Percentiles rank a stretch among this genome's conserved stretches.
These are phyloP conservation scores for Drosophila eohydei DNA, from an alignment of 2,888 invertebrate genomes.

Conservation along the genomic window DNA sequence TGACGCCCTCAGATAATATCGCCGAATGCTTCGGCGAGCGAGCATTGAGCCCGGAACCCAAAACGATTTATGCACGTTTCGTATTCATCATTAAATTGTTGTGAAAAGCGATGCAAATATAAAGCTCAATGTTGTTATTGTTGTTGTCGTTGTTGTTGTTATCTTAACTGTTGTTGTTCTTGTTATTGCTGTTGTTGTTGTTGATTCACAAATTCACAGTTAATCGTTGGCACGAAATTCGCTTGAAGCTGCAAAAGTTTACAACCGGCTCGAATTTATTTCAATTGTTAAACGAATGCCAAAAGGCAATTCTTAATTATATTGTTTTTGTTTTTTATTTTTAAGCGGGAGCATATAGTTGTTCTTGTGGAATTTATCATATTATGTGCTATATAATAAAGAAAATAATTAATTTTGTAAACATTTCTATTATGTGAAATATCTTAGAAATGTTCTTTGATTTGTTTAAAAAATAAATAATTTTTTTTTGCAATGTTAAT, in stretches of 20 bases:
- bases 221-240: slow-evolving; percentile 52
- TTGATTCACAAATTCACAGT: slow-evolving; percentile 71
- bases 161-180: slow-evolving; percentile 26
- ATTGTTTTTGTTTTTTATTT: neutral
- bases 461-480: too few relatives aligned
- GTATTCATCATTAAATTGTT: slow-evolving; percentile 76
- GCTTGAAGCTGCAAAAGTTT: slow-evolving; percentile 25
- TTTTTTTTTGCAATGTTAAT: neutral
- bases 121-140: slow-evolving; percentile 35
- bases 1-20: slow-evolving; percentile 59
- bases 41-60: slow-evolving; percentile 30
- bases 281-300: slow-evolving; percentile 19
- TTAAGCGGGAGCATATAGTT: too few relatives aligned
- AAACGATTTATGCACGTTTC: slow-evolving; percentile 71
- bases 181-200: slow-evolving; percentile 28
- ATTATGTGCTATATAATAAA: too few relatives aligned
- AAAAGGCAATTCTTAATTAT: neutral
- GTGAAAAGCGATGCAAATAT: slow-evolving; percentile 57
- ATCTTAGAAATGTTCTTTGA: too few relatives aligned
- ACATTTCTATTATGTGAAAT: too few relatives aligned
- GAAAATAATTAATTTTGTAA: too few relatives aligned
- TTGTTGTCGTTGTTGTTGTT: slow-evolving; percentile 24
- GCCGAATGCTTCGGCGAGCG: slow-evolving; percentile 13
- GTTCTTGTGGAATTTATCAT: neutral
- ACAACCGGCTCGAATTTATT: slow-evolving; percentile 36